Base-by-base conservation (phyloP, 2,797 vertebrate genomes). In the Silurus aristotelis region DNA sequence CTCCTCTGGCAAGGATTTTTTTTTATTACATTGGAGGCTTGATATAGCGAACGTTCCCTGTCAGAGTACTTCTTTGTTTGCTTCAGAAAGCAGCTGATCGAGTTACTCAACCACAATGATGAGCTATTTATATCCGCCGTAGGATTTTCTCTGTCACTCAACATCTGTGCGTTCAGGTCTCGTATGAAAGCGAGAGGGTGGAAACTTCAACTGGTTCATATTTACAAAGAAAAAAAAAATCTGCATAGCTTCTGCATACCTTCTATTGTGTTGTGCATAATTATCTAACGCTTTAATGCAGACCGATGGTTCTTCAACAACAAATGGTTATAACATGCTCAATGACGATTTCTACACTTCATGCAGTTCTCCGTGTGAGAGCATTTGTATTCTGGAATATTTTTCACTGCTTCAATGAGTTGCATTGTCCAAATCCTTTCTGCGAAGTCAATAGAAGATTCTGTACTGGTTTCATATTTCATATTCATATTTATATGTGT, bases 61-160 rank as follows among this genome's bases (percentile, higher is more conserved):
- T 72, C 76, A 76, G 56, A 80, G 83, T 87, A 75, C 43, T 46
- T 84, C 87, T 85, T 80, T 87, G 84, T 84, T 71, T 61, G 68
- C 70, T 81, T 86, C 70, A 85, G 84, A 84, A 60, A 82, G 80
- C 64, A 76, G 78, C 73, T 71, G 89, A 89, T 90, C 84, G 27
- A 64, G 85, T 90, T 89, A 86, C 89, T 80, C 58, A 68, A 72
- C 64, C 75, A 89, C 87, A 89, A 87, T 87, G 85, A 83, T 70
- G 73, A 84, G 83, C 84, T 89, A 89, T 88, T 87, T 87, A 84
- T 88, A 90, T 52, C 84, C 58, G 63, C 68, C 76, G 43, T 71
- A 86, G 81, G 87, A 86, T 88, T 87, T 88, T 79, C 80, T 86
- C 80, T 76, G 75, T 88, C 77, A 82, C 70, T 80, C 43, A 72